These are phyloP conservation scores for Donacobius atricapilla DNA, from an alignment of 2,113 vertebrate species.

Conservation along the genomic window DNA sequence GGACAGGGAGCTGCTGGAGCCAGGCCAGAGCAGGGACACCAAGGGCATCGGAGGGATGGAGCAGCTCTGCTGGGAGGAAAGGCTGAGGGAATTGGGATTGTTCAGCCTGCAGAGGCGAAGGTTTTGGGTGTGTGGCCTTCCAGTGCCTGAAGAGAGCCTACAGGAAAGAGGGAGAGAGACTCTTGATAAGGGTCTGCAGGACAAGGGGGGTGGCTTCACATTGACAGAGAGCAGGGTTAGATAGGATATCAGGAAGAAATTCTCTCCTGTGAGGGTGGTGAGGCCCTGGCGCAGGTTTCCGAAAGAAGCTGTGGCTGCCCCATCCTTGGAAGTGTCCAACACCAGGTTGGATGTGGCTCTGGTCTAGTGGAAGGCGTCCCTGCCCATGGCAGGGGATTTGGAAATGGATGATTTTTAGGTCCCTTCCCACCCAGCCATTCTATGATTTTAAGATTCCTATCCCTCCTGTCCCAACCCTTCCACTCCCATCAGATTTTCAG, in stretches of 20 bases:
- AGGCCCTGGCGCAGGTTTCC: background rate
- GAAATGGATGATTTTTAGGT: background rate
- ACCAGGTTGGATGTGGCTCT: background rate
- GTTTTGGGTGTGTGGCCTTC: background rate
- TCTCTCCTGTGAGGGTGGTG: fast-evolving
- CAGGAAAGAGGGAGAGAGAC: background rate
- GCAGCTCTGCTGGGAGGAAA: background rate
- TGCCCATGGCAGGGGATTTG: no score
- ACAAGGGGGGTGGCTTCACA: background rate
- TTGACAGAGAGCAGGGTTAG: fast-evolving
- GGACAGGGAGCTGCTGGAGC: background rate
- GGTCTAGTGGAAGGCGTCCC: background rate
- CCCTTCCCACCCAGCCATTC: background rate
- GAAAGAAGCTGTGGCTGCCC: background rate
- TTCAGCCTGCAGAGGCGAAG: background rate
- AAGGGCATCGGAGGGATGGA: background rate
- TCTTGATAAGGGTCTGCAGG: background rate
- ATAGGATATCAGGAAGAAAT: fast-evolving
- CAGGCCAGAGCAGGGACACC: background rate
- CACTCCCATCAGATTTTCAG: background rate
- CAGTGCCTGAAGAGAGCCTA: background rate
- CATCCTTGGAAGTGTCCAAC: fast-evolving
- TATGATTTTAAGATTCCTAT: background rate
- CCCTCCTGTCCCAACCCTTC: background rate
- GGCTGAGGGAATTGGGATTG: background rate